Base-by-base conservation (phyloP, 2,888 invertebrate genomes). In the Zele albiditarsus region DNA sequence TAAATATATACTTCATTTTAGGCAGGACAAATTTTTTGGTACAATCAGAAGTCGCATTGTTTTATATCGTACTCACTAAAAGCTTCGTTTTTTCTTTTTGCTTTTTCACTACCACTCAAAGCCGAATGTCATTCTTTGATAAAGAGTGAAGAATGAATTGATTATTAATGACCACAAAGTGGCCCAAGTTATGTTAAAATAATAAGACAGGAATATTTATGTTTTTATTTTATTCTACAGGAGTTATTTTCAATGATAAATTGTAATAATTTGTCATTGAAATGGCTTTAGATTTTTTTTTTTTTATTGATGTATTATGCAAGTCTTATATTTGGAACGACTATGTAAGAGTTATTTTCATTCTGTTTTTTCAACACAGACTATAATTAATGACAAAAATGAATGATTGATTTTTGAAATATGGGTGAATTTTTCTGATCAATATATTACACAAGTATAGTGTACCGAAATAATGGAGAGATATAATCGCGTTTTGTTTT, bases 11-110 rank as follows among this genome's bases (percentile, higher is more conserved):
- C 23, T 38, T 25, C 16, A 20, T 49, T 53, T 49, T 57, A 49
- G 27, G 33, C 23, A 65, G 23, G 42, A 53, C 28, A 57, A 16
- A 42, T 38, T 60, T 67, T 68, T 42, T 28, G 42, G 42, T 66
- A 42, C 60, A 73, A 73, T 73, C 73, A 73, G 68, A 49, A 69
- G 49, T 62, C 25, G 68, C 63, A 69, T 74, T 74, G 68, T 74
- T 38, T 60, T 27, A 73, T 67, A 42, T 73, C 73, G 25, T 57
- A 49, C 25, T n/a, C 38, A 49, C 73, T 69, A 68, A 74, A 74
- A 74, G 68, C 69, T 68, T 74, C 62, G 60, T 60, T 60, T n/a
- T 68, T 62, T 42, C 46, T 46, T 46, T 38, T 38, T 46, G 16
- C 16, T n/a, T 46, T 49, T 74, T 33, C 49, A 14, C 33, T 27